Evolutionary conservation across 2,888 invertebrate species (phyloP), one percentile per base, ranked within the genome.

Genomic region (Papilio protenor): DNA sequence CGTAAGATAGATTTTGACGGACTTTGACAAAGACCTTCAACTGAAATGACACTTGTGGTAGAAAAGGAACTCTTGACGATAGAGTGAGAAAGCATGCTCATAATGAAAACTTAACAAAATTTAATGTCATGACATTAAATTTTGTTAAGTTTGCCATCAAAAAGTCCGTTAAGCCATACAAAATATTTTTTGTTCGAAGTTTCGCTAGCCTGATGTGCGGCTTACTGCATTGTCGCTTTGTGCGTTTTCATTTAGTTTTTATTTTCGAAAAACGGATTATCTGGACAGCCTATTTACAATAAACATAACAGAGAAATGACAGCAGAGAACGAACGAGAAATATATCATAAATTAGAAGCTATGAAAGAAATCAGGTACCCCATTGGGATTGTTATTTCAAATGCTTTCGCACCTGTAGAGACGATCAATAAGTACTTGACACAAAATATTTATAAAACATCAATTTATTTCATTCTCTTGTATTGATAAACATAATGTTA

Each of bases 341-440:
- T 98, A 88, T 97, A 98, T 92, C 98, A 98, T 74, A 99, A 98
- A 93, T 94, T 99, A 83, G 98, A 99, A 95, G 98, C 98, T 79
- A 96, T 99, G 87, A 98, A 98, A 94, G 98, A 99, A 90, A 98
- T 99, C 84, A 96, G 98, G 98, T 98, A 93, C 77, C 81, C 73
- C 71, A 55, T 80, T 80, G 83, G 77, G 57, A 82, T 81, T 81
- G 33, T 79, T 81, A 82, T 81, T 82, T 81, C 82, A 82, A 84
- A 88, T 83, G 84, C 85, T 79, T 83, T 90, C 87, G 89, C 94
- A 94, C 94, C 93, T 94, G 93, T 94, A 88, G 91, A 89, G 91
- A 90, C 87, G 92, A 94, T 94, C 94, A 92, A 95, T 94, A 93
- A 92, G 89, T 87, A 90, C 89, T 91, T 88, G 86, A 89, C 86